Conservation (phyloP, 1,140 invertebrate species). For the Melitaea cinxia region DNA sequence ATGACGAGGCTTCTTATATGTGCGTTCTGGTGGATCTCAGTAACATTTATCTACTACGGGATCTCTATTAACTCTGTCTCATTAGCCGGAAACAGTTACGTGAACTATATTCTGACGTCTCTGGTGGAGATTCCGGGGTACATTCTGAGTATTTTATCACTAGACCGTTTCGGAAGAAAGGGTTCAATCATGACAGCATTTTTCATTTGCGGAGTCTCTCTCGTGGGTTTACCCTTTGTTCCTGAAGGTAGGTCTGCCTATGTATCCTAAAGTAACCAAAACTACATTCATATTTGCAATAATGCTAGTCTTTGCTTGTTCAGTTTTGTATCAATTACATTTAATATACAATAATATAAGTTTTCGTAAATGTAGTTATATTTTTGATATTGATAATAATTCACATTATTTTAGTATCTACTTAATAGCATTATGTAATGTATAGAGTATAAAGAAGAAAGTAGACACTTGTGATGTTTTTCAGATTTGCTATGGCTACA, state of each 20-base stretch:
- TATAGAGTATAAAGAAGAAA: constrained; percentile 7
- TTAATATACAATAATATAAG: no score
- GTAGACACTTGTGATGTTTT: constrained; percentile 41
- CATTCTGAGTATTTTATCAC: constrained; percentile 23
- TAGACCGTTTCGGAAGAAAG: constrained; percentile 37
- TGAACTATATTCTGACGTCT: constrained; percentile 32
- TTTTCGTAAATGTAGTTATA: no score
- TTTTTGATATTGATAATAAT: no score
- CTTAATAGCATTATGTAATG: neutral
- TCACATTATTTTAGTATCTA: no score
- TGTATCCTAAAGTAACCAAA: no score
- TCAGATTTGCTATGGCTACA: constrained; percentile 61
- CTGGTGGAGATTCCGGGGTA: constrained; percentile 38
- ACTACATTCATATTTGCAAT: no score
- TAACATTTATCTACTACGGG: constrained; percentile 37
- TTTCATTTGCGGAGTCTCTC: constrained; percentile 31
- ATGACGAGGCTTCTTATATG: constrained; percentile 63
- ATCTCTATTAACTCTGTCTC: constrained; percentile 34
- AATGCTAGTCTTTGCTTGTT: no score
- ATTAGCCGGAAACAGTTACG: constrained; percentile 39
- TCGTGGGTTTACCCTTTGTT: constrained; percentile 39
- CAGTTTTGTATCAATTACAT: no score
- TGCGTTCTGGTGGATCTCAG: constrained; percentile 37
- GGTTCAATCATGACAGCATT: constrained; percentile 28
- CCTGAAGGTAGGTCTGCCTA: constrained; percentile 62